Base-by-base conservation (phyloP, 2,888 invertebrate species). In the Polymixis lichenea region DNA sequence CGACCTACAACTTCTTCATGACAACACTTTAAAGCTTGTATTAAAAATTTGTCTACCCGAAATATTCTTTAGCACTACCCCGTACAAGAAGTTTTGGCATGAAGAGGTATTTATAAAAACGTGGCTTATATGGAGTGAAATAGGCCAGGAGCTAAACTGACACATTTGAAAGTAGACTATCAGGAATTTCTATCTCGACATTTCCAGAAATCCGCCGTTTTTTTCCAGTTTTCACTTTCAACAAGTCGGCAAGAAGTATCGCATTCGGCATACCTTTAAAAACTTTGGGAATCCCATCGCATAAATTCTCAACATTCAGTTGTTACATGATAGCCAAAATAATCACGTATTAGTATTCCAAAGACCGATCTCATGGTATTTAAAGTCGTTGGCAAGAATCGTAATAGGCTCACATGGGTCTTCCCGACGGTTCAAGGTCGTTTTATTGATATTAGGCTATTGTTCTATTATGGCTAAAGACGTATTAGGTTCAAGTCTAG, bases 281-380 rank as follows among this genome's bases (percentile, higher is more conserved):
- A 67, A 22, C 60, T 72, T 80, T 46, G 72, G 71, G 22, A 86
- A 85, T 66, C 56, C 77, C 72, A 32, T 60, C 68, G 66, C 65
- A 69, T 28, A 65, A 58, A 73, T 49, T n/a, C 51, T 11, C 13
- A 51, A 69, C 77, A 77, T 75, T 71, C 25, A 19, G 56, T 43
- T 49, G 46, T 15, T 55, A 70, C 84, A 76, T 56, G 66, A 64
- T 66, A 83, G 75, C 49, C 79, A 69, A 78, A 84, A 81, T 79
- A 81, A 82, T 73, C 38, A 75, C 32, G 5, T 61, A 84, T 89
- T 88, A 79, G 85, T 89, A 89, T 89, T 84, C 89, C 62, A 67
- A 62, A 28, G 28, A 71, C 65, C 58, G 38, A 51, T 60, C 71
- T 78, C 56, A 73, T 83, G 88, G 86, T 88, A 88, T 89, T 89